These are phyloP conservation scores for Aphidius ervi DNA, from an alignment of 1,140 invertebrate genomes.

Conservation along the genomic window DNA sequence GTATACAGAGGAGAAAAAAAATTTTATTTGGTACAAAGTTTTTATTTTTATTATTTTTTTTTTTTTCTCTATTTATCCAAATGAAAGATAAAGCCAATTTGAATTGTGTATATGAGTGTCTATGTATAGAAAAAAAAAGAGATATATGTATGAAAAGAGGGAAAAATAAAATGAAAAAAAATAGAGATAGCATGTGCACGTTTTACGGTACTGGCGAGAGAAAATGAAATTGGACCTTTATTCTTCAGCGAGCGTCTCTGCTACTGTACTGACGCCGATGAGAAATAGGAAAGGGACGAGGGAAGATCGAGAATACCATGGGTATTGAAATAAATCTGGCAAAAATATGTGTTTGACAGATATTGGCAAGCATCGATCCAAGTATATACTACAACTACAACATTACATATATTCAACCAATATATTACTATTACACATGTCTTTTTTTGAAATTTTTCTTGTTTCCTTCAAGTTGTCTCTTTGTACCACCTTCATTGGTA, in stretches of 20 bases:
- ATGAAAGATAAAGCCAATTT: slow-evolving; percentile 26
- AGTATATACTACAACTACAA: slow-evolving; percentile 10
- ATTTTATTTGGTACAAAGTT: too few relatives aligned
- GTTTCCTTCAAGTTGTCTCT: too few relatives aligned
- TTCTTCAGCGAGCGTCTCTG: slow-evolving; percentile 20
- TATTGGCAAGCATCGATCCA: slow-evolving; percentile 37
- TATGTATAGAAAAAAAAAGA: not conserved
- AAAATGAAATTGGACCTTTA: slow-evolving; percentile 42
- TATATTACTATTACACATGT: too few relatives aligned
- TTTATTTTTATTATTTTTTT: not conserved
- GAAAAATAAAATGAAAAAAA: not conserved
- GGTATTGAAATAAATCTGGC: slow-evolving; percentile 42
- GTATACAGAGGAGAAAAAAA: not conserved
- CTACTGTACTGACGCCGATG: slow-evolving; percentile 1
- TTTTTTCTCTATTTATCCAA: slow-evolving; percentile 16
- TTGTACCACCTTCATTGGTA: too few relatives aligned
- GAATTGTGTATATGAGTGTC: slow-evolving; percentile 6
- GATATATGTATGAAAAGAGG: not conserved
- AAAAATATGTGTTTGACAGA: slow-evolving; percentile 50
- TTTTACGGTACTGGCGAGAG: slow-evolving; percentile 23
- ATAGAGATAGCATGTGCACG: slow-evolving; percentile 1
- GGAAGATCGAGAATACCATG: slow-evolving; percentile 4
- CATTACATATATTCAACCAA: too few relatives aligned
- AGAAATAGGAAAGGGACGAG: slow-evolving; percentile 2
- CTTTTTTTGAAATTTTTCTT: too few relatives aligned